phyloP scores from a whole-genome alignment of 2,888 invertebrate genomes.

The Parnassius apollo region DNA sequence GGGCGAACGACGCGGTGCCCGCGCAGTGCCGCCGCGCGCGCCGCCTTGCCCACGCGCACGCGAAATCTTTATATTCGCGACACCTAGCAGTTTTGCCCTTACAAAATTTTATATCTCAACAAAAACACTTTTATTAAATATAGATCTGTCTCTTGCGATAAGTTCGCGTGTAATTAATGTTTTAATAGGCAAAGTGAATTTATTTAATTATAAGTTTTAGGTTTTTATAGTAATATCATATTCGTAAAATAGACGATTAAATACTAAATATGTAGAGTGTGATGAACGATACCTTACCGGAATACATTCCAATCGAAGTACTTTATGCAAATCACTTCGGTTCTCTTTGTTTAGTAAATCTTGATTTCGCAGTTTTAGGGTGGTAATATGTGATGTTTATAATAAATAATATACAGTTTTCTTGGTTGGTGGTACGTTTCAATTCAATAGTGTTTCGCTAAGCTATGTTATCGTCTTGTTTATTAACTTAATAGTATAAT shows the following conservation, averaged over 20 bases:
- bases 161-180: background rate
- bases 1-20: conserved; percentile 33
- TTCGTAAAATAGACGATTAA: conserved; percentile 25
- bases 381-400: background rate
- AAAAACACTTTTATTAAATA: background rate
- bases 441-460: too few relatives aligned
- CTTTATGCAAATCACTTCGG: conserved; percentile 7
- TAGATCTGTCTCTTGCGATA: background rate
- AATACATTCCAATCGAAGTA: conserved; percentile 12
- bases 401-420: too few relatives aligned
- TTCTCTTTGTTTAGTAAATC: conserved; percentile 2
- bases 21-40: conserved; percentile 71
- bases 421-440: too few relatives aligned
- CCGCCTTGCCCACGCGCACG: conserved; percentile 70
- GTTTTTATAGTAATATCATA: conserved; percentile 15
- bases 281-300: conserved; percentile 23
- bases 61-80: conserved; percentile 60
- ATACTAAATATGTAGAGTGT: conserved; percentile 26
- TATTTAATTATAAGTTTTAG: background rate
- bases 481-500: conserved; percentile 14
- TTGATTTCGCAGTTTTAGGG: background rate
- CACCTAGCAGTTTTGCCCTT: conserved; percentile 44
- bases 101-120: conserved; percentile 4
- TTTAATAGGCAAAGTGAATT: background rate
- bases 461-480: background rate